phyloP scores from a whole-genome alignment of 2,113 vertebrate genomes.

The Microtus pennsylvanicus region DNA sequence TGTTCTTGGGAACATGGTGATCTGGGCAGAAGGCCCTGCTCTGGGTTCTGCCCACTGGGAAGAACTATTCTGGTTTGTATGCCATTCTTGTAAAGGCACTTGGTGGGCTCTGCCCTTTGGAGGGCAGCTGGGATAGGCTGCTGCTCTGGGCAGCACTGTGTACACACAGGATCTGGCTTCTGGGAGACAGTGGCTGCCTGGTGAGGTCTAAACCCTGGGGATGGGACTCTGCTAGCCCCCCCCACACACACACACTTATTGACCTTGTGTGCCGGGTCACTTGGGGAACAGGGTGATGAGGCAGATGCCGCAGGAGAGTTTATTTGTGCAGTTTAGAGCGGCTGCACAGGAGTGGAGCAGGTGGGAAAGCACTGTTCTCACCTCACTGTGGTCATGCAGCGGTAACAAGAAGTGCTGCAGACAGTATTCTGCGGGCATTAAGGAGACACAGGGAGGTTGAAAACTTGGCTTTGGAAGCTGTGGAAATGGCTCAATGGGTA shows the following conservation, averaged over 20 bases:
- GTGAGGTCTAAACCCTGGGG: background rate
- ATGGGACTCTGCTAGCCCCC: background rate
- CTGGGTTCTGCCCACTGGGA: conserved; percentile 70
- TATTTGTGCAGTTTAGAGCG: background rate
- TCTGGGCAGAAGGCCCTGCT: conserved; percentile 72
- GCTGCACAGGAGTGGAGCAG: background rate
- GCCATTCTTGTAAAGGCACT: background rate
- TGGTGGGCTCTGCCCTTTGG: background rate
- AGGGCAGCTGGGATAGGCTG: background rate
- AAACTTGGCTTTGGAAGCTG: background rate
- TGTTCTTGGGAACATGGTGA: conserved; percentile 80
- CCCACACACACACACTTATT: background rate
- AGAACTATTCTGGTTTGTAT: conserved; percentile 54
- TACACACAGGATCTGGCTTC: background rate
- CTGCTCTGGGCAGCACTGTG: no score
- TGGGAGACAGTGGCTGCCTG: background rate
- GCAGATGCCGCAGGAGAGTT: no score
- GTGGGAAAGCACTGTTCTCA: rapidly evolving
- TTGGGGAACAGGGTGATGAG: background rate
- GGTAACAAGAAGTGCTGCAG: background rate
- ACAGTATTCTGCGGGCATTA: background rate
- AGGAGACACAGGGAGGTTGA: background rate
- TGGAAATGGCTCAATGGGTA: background rate
- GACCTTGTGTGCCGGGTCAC: background rate
- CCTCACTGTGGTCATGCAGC: background rate